These are phyloP conservation scores for Drosophila mulleri DNA, from an alignment of 2,888 invertebrate species.

Conservation along the genomic window DNA sequence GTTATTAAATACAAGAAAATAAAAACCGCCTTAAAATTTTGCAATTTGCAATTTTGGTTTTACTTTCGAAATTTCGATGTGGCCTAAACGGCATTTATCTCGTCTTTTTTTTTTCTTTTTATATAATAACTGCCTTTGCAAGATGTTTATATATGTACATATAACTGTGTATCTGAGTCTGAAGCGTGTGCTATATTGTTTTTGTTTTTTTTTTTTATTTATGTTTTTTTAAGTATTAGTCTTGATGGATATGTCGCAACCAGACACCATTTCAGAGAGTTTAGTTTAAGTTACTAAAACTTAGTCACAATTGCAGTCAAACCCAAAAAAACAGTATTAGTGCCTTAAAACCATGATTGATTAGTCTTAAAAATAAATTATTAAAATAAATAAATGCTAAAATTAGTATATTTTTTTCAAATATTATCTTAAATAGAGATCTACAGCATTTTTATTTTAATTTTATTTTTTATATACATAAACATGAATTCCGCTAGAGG, in stretches of 20 bases:
- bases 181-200: slow-evolving; percentile 24
- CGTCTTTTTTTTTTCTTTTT: slow-evolving; percentile 32
- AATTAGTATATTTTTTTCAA: background rate
- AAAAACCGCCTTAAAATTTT: slow-evolving; percentile 39
- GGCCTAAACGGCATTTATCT: slow-evolving; percentile 51
- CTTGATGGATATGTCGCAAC: slow-evolving; percentile 27
- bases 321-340: background rate
- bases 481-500: background rate
- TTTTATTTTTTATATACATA: background rate
- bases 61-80: slow-evolving; percentile 60
- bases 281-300: slow-evolving; percentile 18
- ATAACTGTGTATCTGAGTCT: slow-evolving; percentile 11
- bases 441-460: too few relatives aligned
- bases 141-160: slow-evolving; percentile 24
- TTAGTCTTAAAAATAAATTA: slow-evolving; percentile 1
- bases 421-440: background rate
- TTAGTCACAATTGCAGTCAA: slow-evolving; percentile 39
- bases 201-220: too few relatives aligned
- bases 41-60: slow-evolving; percentile 58
- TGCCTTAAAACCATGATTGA: background rate
- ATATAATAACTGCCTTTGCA: slow-evolving; percentile 56
- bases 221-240: background rate
- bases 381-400: background rate
- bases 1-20: slow-evolving; percentile 52
- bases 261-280: slow-evolving; percentile 11